phyloP scores from a whole-genome alignment of 2,888 invertebrate species.

The Argyresthia albistria region DNA sequence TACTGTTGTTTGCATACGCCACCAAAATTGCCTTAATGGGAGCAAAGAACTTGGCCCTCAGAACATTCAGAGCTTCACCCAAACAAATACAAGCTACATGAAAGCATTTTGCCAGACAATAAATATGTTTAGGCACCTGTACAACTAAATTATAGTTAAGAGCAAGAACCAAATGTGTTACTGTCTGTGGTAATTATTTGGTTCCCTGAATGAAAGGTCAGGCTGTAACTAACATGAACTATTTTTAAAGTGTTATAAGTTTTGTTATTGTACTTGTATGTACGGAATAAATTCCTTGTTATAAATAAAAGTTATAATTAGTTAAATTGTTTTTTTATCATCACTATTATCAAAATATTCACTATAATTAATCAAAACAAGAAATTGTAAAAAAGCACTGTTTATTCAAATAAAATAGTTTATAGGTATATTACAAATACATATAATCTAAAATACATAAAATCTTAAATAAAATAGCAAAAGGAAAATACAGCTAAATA shows the following conservation, averaged over 20 bases:
- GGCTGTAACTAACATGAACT: too few species aligned
- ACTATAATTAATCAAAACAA: constrained; percentile 9
- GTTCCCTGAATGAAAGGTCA: constrained; percentile 12
- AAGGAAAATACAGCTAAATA: constrained; percentile 63
- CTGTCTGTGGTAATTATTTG: constrained; percentile 31
- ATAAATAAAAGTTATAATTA: constrained; percentile 11
- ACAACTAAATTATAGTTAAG: neutral
- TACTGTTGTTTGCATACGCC: constrained; percentile 27
- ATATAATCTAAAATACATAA: constrained; percentile 55
- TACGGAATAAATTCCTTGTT: constrained; percentile 28
- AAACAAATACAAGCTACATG: constrained; percentile 50
- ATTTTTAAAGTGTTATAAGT: neutral
- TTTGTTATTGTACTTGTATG: neutral
- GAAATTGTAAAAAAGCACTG: constrained; percentile 57
- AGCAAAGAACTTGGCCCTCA: constrained; percentile 35
- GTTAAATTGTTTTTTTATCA: constrained; percentile 3
- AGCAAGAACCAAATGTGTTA: constrained; percentile 28
- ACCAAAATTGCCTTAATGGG: constrained; percentile 39
- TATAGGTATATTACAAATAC: too few species aligned
- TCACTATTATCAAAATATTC: too few species aligned
- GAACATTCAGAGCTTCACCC: constrained; percentile 33
- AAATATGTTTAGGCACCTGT: neutral
- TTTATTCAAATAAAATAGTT: constrained; percentile 71
- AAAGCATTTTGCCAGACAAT: constrained; percentile 29
- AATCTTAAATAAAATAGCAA: constrained; percentile 68